Conservation (phyloP, 2,113 vertebrate species). For the Paraplagusia blochii region DNA sequence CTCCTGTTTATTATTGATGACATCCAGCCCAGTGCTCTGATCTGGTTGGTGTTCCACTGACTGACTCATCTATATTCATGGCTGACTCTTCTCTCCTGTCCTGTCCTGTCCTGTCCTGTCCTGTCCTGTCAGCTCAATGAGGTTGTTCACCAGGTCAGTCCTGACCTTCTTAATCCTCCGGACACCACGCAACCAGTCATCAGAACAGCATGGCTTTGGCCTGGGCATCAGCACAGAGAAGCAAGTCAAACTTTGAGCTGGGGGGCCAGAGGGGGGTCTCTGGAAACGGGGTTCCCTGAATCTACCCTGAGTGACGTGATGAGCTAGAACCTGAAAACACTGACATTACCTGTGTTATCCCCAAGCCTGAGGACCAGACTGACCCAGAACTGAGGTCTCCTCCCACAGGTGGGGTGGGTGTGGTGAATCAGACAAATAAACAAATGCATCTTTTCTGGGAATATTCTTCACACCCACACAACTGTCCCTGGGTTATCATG, state of each 20-base stretch:
- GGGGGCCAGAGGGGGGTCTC: too few species aligned
- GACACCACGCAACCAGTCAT: too few species aligned
- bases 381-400: constrained; percentile 62
- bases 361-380: constrained; percentile 64
- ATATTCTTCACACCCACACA: too few species aligned
- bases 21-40: constrained; percentile 71
- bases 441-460: constrained; percentile 47
- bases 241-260: too few species aligned
- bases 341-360: constrained; percentile 73
- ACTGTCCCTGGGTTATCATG: too few species aligned
- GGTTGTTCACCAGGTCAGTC: constrained; percentile 74
- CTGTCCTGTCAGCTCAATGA: constrained; percentile 71
- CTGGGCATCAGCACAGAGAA: constrained; percentile 73
- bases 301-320: too few species aligned
- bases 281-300: too few species aligned
- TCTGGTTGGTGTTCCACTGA: constrained; percentile 67
- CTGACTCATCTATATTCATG: constrained; percentile 75
- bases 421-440: constrained; percentile 62
- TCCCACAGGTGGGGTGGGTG: constrained; percentile 39
- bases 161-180: constrained; percentile 78
- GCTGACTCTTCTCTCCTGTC: too few species aligned
- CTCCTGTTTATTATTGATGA: constrained; percentile 78
- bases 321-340: too few species aligned
- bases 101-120: too few species aligned
- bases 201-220: too few species aligned